Base-by-base conservation (phyloP, 30 jellyfish, hydroid and myxozoan species). In the Aurelia coerulea region DNA sequence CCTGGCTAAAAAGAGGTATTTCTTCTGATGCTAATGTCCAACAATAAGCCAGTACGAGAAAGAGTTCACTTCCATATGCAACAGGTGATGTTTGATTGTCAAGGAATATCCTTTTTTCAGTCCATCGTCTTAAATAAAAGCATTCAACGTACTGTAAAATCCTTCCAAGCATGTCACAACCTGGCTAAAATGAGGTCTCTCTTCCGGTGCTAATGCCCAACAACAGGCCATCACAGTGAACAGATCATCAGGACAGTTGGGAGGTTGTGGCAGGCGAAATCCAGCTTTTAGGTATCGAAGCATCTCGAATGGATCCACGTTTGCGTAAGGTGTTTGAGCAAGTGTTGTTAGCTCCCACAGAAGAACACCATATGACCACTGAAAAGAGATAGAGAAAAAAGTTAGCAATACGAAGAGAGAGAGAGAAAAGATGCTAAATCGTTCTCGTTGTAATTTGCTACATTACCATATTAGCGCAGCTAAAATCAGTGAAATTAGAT, bases 211-310 rank as follows among this genome's bases (percentile, higher is more conserved):
- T 81, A 94, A 83, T 8, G 98, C 98, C 98, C 98, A 94, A 68
- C 98, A 94, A 50, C 98, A 94, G 31, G 98, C 98, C 98, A 94
- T 94, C 34, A 94, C 98, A 12, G 98, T 90, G 79, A 94, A 94
- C 51, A 94, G 80, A 52, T 94, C 98, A 74, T 94, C 98, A 13
- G 98, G 98, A 83, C 98, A 94, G 68, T 94, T 89, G 2, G 85
- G 93, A 52, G 98, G 98, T 41, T 94, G 98, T 1, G 98, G 98
- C 14, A 94, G 84, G 18, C 98, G 95, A 35, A 87, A 81, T 14
- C 98, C 98, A 37, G 98, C 95, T 67, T 94, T 88, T 14, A 94
- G 84, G 72, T 94, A 94, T 37, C 97, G 87, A 19, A 94, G 94
- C 98, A 94, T 94, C 64, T 94, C 98, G 35, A 83, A 88, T 10